Base-by-base conservation (phyloP, 2,113 vertebrate species). In the Balaeniceps rex region DNA sequence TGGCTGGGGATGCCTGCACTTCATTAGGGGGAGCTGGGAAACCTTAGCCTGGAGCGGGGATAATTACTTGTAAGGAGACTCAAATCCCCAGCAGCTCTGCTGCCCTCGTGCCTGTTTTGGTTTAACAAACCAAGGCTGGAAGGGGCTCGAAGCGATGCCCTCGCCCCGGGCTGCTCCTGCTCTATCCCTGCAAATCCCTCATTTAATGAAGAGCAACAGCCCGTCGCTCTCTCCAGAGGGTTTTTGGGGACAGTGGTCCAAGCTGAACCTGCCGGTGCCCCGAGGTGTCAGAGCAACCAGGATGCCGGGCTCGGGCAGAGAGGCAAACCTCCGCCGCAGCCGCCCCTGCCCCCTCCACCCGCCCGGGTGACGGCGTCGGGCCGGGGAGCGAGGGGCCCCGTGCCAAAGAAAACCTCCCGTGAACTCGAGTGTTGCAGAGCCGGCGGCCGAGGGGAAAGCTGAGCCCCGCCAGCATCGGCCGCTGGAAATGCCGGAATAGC, bases 51-150 rank as follows among this genome's bases (percentile, higher is more conserved):
- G 19, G 86, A 81, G 92, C 10, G 3, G 58, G 68, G 83, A 92
- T 95, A 94, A 97, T 96, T 93, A 72, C 80, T 95, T 26, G 40
- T 88, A 82, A 95, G 90, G 87, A 93, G 63, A 84, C 74, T 93
- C 52, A 55, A 78, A 85, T 49, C 86, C 88, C 86, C 54, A 22
- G 92, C 57, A 7, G 70, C 82, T 78, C 28, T n/a, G 82, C 92
- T 87, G 96, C 95, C 51, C 90, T 83, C 61, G 70, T 90, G 97
- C 96, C 98, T 97, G 97, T 95, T 98, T 97, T 90, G 94, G 90
- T 97, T 98, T 98, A 97, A 94, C 66, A 94, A 97, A 95, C 86
- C 87, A 65, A 83, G 91, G 93, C 85, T 96, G 84, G 65, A 86
- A 91, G 47, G 52, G 64, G 77, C 82, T 92, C 10, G 8, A 60